Percentiles rank a stretch among this genome's conserved stretches.
Evolutionary conservation across 2,888 invertebrate species (phyloP).

Genomic region (Leptinotarsa haldemani): DNA sequence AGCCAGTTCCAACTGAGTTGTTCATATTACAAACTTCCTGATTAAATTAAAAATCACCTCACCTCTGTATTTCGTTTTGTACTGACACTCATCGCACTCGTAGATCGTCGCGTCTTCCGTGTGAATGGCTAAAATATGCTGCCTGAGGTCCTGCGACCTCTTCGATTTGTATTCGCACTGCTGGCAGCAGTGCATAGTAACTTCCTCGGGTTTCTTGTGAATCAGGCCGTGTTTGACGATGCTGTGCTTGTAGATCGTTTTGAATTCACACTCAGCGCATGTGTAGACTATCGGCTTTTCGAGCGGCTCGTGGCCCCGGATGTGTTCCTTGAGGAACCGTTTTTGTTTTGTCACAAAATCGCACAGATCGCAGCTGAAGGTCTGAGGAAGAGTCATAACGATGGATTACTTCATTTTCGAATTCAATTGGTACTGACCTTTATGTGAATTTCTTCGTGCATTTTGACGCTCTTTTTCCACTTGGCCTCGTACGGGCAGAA

Average conservation of each 20-base stretch:
- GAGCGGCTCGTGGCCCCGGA: constrained; percentile 34
- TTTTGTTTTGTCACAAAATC: constrained; percentile 41
- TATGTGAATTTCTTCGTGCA: constrained; percentile 30
- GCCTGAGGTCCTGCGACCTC: constrained; percentile 34
- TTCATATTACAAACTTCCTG: too few relatives aligned
- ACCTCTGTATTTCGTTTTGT: constrained; percentile 38
- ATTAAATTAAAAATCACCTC: background rate
- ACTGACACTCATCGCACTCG: constrained; percentile 37
- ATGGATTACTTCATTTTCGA: background rate
- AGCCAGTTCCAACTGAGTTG: too few relatives aligned
- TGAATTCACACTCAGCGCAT: constrained; percentile 39
- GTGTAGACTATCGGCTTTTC: constrained; percentile 34
- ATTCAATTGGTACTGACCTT: constrained; percentile 13
- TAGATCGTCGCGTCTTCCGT: constrained; percentile 29
- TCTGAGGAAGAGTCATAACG: constrained; percentile 8
- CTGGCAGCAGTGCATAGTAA: constrained; percentile 35
- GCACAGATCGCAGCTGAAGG: constrained; percentile 38
- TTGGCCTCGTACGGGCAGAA: constrained; percentile 42
- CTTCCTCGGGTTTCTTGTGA: constrained; percentile 40
- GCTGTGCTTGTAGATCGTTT: constrained; percentile 37
- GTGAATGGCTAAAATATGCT: constrained; percentile 34
- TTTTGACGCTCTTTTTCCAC: constrained; percentile 40
- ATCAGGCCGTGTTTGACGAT: constrained; percentile 36
- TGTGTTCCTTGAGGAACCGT: constrained; percentile 39
- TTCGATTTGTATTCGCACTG: constrained; percentile 41